Evolutionary conservation across 1,140 invertebrate species (phyloP).

Genomic region (Tetragnatha versicolor): DNA sequence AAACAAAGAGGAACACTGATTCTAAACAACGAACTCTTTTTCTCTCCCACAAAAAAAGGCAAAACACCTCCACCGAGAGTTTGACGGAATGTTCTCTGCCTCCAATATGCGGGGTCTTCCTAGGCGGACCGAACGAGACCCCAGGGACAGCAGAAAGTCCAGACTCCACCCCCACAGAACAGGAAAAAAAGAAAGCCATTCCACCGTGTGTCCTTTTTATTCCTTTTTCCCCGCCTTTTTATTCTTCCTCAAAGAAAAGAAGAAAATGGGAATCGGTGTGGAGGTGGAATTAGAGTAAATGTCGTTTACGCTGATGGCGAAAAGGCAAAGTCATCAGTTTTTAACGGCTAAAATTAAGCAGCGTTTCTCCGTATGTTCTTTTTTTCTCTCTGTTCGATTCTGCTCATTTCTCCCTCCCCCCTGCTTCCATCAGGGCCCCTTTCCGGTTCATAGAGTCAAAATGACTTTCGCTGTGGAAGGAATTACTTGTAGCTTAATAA

Average conservation of each 20-base stretch:
- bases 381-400: neutral
- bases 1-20: too few relatives aligned
- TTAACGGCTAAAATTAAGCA: slow-evolving; percentile 53
- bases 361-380: slow-evolving; percentile 23
- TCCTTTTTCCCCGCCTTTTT: slow-evolving; percentile 43
- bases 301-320: slow-evolving; percentile 46
- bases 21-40: too few relatives aligned
- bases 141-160: slow-evolving; percentile 20
- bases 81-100: too few relatives aligned
- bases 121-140: slow-evolving; percentile 38
- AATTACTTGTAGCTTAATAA: slow-evolving; percentile 51
- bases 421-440: neutral
- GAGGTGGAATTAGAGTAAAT: slow-evolving; percentile 37
- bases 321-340: slow-evolving; percentile 53
- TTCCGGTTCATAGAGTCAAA: slow-evolving; percentile 29
- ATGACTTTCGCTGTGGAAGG: slow-evolving; percentile 36
- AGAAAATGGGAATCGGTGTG: neutral
- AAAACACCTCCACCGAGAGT: too few relatives aligned
- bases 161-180: too few relatives aligned
- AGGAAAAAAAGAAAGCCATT: too few relatives aligned
- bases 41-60: too few relatives aligned
- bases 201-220: too few relatives aligned
- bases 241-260: slow-evolving; percentile 34
- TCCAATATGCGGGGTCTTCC: neutral
- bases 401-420: neutral